Evolutionary conservation across 2,797 vertebrate species (phyloP).

Genomic region (Chromobotia macracanthus): DNA sequence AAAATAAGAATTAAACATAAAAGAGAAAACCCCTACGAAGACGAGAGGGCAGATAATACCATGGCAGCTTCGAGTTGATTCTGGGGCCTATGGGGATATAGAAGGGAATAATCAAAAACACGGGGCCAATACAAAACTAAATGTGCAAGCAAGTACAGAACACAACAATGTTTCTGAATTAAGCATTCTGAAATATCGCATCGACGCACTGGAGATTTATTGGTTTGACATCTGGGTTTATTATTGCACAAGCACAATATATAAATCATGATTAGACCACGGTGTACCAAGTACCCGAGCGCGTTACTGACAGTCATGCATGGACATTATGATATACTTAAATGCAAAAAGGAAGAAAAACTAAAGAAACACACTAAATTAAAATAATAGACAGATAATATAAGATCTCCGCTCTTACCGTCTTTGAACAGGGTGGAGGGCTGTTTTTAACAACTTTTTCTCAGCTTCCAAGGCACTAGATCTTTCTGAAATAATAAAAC

Average conservation of each 20-base stretch:
- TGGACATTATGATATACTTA: slow-evolving; percentile 33
- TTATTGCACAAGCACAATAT: slow-evolving; percentile 47
- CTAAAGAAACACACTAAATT: slow-evolving; percentile 23
- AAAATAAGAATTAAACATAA: slow-evolving; percentile 70
- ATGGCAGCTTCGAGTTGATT: slow-evolving; percentile 86
- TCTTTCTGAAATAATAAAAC: slow-evolving; percentile 83
- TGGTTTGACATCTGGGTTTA: slow-evolving; percentile 41
- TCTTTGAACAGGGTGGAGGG: slow-evolving; percentile 88
- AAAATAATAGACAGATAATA: slow-evolving; percentile 40
- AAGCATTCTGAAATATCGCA: slow-evolving; percentile 53
- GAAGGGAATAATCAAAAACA: slow-evolving; percentile 65
- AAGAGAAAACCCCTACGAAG: slow-evolving; percentile 75
- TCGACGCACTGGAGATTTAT: slow-evolving; percentile 46
- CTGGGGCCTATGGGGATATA: slow-evolving; percentile 83
- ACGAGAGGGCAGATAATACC: slow-evolving; percentile 81
- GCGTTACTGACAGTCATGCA: slow-evolving; percentile 37
- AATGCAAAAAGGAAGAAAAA: slow-evolving; percentile 61
- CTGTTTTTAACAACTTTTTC: slow-evolving; percentile 89
- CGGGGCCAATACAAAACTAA: slow-evolving; percentile 54
- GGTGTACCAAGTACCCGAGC: slow-evolving; percentile 38
- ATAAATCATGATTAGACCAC: slow-evolving; percentile 42
- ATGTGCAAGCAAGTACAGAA: slow-evolving; percentile 60
- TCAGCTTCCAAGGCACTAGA: slow-evolving; percentile 97
- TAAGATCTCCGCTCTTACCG: slow-evolving; percentile 74
- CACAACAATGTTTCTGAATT: slow-evolving; percentile 13